Evolutionary conservation across 2,888 invertebrate species (phyloP).

Genomic region (Deilephila porcellus): DNA sequence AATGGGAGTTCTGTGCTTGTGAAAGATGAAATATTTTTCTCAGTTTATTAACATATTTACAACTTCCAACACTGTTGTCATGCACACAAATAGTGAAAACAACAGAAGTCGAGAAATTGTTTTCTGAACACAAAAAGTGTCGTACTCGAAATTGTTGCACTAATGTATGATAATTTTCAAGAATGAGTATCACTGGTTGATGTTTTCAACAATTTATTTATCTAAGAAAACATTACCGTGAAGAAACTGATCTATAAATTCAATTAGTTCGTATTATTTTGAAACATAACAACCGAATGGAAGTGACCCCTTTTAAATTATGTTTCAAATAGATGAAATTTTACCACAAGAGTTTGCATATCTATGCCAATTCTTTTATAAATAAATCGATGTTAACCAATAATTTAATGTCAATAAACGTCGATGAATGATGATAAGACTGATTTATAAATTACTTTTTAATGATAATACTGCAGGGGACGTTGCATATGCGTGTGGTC

Average conservation of each 20-base stretch:
- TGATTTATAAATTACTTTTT: neutral
- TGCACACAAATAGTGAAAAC: slow-evolving; percentile 55
- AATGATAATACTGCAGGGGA: slow-evolving; percentile 24
- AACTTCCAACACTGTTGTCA: slow-evolving; percentile 47
- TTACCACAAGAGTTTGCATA: neutral
- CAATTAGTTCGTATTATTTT: slow-evolving; percentile 1
- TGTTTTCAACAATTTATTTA: slow-evolving; percentile 41
- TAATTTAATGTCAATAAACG: neutral
- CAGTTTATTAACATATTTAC: neutral
- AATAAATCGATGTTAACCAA: slow-evolving; percentile 10
- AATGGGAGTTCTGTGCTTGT: neutral
- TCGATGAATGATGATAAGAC: slow-evolving; percentile 5
- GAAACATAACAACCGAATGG: neutral
- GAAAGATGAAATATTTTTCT: neutral
- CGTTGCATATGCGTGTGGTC: slow-evolving; percentile 17
- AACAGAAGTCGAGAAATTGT: slow-evolving; percentile 43
- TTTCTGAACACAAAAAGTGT: slow-evolving; percentile 10
- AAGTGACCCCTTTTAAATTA: neutral
- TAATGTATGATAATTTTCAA: slow-evolving; percentile 29
- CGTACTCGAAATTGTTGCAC: neutral
- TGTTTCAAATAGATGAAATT: neutral
- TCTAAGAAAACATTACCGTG: slow-evolving; percentile 44
- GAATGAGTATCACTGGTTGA: slow-evolving; percentile 40
- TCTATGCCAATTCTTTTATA: neutral
- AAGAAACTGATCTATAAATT: slow-evolving; percentile 34